Conservation (phyloP, 2,797 vertebrate genomes). For the Enteromius thamalakanensis region DNA sequence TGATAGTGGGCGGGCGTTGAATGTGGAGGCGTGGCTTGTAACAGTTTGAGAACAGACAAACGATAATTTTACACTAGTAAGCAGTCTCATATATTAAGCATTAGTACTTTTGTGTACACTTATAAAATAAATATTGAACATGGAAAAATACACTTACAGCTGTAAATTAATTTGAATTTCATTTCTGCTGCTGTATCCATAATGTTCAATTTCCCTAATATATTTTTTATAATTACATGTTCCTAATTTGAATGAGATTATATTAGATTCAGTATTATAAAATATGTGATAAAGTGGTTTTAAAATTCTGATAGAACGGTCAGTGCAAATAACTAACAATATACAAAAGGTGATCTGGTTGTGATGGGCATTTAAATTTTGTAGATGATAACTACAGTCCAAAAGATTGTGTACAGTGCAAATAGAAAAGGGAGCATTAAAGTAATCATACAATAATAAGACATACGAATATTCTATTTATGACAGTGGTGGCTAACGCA, state of each 20-base stretch:
- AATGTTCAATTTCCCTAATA: not conserved
- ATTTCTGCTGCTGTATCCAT: not conserved
- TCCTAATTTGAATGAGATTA: not conserved
- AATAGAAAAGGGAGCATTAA: not conserved
- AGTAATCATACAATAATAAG: not conserved
- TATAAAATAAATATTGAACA: not conserved
- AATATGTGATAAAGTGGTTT: not conserved
- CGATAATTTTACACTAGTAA: not conserved
- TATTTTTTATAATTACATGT: not conserved
- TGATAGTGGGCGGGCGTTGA: not conserved
- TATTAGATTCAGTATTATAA: not conserved
- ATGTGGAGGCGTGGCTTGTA: not conserved
- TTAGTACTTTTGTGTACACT: not conserved
- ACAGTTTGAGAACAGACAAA: not conserved
- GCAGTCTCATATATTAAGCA: not conserved
- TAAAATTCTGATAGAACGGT: not conserved
- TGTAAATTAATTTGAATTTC: not conserved
- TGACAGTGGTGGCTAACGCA: not conserved
- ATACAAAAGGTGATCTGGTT: not conserved
- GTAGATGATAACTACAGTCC: not conserved
- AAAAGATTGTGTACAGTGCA: not conserved
- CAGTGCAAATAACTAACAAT: not conserved
- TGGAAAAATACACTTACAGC: not conserved
- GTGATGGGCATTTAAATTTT: not conserved
- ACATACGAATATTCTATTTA: not conserved